Base-by-base conservation (phyloP, 2,888 invertebrate genomes). In the Idaea dimidiata region DNA sequence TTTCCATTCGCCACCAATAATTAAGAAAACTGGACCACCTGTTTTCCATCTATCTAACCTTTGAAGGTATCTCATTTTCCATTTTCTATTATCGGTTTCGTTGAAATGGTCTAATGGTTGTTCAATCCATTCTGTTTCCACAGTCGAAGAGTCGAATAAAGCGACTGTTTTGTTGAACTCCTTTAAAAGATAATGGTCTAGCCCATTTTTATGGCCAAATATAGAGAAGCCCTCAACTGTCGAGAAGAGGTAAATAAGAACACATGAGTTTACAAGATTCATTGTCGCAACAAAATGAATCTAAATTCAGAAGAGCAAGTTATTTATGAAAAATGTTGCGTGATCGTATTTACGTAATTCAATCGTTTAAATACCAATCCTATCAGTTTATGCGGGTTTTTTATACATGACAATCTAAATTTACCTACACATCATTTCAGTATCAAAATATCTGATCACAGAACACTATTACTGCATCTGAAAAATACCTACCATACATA, bases 91-190 rank as follows among this genome's bases (percentile, higher is more conserved):
- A 17, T 89, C 84, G 1, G 68, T 74, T 6, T 70, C 32, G 66
- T 88, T 72, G 54, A 89, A 91, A 69, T 91, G 87, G 59, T 91
- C 88, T 54, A 91, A 64, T 0, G 86, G 84, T 67, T 89, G 90
- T 59, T 78, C 70, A 8, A 89, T 81, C 87, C 88, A 87, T 66
- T 73, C 73, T 5, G 79, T 80, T 58, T 66, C 57, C 6, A 79
- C 74, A 6, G 66, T 56, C 14, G 77, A 54, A 31, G 72, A 60
- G 43, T 77, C 77, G 31, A 75, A 73, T 1, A 71, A 55, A 4
- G 62, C 66, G 6, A 74, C 31, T 0, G 76, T 63, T 24, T 71
- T 68, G 0, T 73, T 69, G 3, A 84, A 59, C 69, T 86, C 78
- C 70, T 75, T 76, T 10, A 78, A 65, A 16, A 88, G 65, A 64